These are phyloP conservation scores for Peromyscus melanophrys DNA, from an alignment of 2,797 vertebrate genomes.

Conservation along the genomic window DNA sequence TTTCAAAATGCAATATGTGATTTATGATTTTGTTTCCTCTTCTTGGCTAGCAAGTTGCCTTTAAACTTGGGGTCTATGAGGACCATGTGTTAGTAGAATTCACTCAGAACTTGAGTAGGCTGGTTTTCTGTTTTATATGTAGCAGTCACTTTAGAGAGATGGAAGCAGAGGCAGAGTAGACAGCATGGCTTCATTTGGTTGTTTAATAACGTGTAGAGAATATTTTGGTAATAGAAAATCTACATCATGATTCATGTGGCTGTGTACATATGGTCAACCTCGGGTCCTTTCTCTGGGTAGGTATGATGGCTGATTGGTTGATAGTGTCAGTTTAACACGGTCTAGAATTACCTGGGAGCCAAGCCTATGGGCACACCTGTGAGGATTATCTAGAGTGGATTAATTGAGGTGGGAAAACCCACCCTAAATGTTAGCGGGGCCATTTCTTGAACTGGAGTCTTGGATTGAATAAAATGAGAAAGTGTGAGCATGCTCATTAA, in stretches of 20 bases:
- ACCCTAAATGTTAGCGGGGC: background rate
- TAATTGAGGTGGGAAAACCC: background rate
- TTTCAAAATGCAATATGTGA: background rate
- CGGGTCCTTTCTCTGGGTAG: background rate
- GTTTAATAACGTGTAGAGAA: background rate
- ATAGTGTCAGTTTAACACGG: background rate
- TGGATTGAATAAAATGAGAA: background rate
- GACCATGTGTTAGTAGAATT: background rate
- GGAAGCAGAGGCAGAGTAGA: background rate
- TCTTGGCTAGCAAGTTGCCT: background rate
- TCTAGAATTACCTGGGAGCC: background rate
- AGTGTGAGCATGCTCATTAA: background rate
- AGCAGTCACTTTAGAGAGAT: background rate
- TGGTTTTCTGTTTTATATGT: background rate
- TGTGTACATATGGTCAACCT: background rate
- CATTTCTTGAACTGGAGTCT: background rate
- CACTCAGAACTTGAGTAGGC: fast-evolving
- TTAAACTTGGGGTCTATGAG: background rate
- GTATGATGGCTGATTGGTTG: background rate
- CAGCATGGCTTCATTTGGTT: background rate
- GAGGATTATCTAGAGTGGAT: background rate
- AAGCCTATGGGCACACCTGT: background rate
- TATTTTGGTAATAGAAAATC: background rate
- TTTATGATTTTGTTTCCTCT: background rate
- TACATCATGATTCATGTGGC: background rate